phyloP scores from a whole-genome alignment of 2,888 invertebrate genomes.

The Loripinus fragilis region DNA sequence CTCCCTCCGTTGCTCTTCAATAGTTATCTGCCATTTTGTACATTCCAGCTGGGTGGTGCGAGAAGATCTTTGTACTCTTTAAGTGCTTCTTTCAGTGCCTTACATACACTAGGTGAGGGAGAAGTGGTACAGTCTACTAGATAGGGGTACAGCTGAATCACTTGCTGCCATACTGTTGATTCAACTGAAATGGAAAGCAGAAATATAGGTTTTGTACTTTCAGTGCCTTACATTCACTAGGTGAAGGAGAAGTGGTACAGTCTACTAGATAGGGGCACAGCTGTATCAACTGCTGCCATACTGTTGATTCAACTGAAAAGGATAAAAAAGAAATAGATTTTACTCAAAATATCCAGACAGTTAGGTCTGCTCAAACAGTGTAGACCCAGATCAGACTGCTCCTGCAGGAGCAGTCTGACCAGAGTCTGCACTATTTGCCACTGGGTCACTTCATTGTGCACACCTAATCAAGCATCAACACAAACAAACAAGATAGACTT shows the following conservation, averaged over 20 bases:
- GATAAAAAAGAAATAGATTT: not conserved
- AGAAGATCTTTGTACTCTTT: constrained; percentile 88
- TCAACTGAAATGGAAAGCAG: constrained; percentile 87
- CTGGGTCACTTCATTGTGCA: too few relatives aligned
- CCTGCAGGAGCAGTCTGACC: too few relatives aligned
- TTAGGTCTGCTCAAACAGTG: too few relatives aligned
- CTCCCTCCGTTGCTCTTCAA: not conserved
- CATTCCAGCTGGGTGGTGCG: constrained; percentile 66
- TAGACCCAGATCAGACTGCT: too few relatives aligned
- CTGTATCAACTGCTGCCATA: constrained; percentile 96
- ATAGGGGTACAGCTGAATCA: constrained; percentile 95
- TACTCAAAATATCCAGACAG: too few relatives aligned
- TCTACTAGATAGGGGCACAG: constrained; percentile 95
- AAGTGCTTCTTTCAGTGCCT: constrained; percentile 92
- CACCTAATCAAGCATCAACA: too few relatives aligned
- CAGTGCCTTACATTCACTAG: constrained; percentile 91
- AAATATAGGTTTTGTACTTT: too few relatives aligned
- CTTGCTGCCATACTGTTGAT: constrained; percentile 94
- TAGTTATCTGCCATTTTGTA: constrained; percentile 45
- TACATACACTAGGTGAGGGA: constrained; percentile 91
- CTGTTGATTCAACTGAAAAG: constrained; percentile 91
- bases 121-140: constrained; percentile 93
- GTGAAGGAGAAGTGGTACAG: constrained; percentile 91
- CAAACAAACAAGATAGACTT: too few relatives aligned
- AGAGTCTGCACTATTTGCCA: too few relatives aligned